These are phyloP conservation scores for Pammene fasciana DNA, from an alignment of 2,888 invertebrate genomes.

Conservation along the genomic window DNA sequence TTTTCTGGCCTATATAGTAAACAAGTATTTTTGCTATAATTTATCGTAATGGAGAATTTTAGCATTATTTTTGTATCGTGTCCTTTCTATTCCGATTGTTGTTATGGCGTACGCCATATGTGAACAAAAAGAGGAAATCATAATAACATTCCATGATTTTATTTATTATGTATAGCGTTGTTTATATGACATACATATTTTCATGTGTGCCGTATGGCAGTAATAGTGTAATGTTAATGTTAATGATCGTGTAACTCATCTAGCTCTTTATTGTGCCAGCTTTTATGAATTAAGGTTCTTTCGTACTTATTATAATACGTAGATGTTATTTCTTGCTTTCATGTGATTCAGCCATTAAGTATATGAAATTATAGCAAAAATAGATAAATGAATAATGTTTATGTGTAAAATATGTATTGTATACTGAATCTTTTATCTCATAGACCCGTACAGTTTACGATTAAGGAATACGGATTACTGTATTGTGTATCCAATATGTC, in stretches of 20 bases:
- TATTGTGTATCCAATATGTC: constrained; percentile 63
- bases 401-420: constrained; percentile 77
- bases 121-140: constrained; percentile 67
- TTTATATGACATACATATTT: constrained; percentile 77
- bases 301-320: constrained; percentile 74
- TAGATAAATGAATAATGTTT: constrained; percentile 61
- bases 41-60: constrained; percentile 70
- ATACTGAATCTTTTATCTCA: constrained; percentile 54
- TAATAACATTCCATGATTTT: constrained; percentile 82
- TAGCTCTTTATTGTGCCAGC: constrained; percentile 83
- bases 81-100: constrained; percentile 61
- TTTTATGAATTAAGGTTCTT: constrained; percentile 76
- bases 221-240: constrained; percentile 66
- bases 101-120: constrained; percentile 57
- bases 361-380: constrained; percentile 79
- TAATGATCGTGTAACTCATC: constrained; percentile 73
- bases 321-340: constrained; percentile 75
- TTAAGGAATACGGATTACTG: constrained; percentile 56
- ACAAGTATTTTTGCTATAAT: constrained; percentile 84
- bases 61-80: constrained; percentile 74
- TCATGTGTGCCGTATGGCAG: constrained; percentile 74
- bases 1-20: constrained; percentile 55
- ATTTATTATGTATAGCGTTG: constrained; percentile 82
- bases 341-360: constrained; percentile 73
- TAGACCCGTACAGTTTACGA: constrained; percentile 53